Base-by-base conservation (phyloP, 2,113 vertebrate genomes). In the Hippopotamus amphibius region DNA sequence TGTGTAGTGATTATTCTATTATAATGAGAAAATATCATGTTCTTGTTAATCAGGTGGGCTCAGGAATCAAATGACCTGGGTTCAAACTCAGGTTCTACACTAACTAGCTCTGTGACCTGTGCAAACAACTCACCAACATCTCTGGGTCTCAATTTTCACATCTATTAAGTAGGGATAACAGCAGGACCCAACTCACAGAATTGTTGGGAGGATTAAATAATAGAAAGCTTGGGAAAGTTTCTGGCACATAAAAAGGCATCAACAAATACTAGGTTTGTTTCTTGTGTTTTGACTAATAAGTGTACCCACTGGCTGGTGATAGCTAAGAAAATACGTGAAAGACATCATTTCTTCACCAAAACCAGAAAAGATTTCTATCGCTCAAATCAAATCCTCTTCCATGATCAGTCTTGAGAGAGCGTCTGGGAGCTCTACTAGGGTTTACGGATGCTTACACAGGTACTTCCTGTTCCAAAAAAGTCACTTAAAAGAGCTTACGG, bases 251-350 rank as follows among this genome's bases (percentile, higher is more conserved):
- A 72, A 61, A 85, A 24, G 2, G 46, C 4, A 5, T 88, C n/a
- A 57, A 48, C 7, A 48, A 72, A 43, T 77, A 6, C 61, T 53
- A 43, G 7, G 50, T 43, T 57, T 66, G 16, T 82, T 90, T 77
- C 37, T 69, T 53, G 8, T n/a, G 82, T 63, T 82, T 59, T 82
- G 63, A 82, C 4, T 76, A 87, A 21, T 68, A 80, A 71, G 26
- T 55, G 21, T 85, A 53, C 13, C 43, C 66, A 77, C 30, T 65
- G 30, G 88, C 11, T 66, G 28, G 19, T 66, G 37, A 84, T 53
- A 74, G 21, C 72, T 72, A 72, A 96, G 53, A 83, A 81, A 96
- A 65, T 81, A 84, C 50, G 11, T 63, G 48, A 85, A 74, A 95
- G n/a, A 90, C 59, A 84, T 50, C 41, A 24, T 77, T 66, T 97